Percentiles rank a stretch among this genome's conserved stretches.
phyloP scores from a whole-genome alignment of 2,113 vertebrate species.

The Antechinus stuartii region DNA sequence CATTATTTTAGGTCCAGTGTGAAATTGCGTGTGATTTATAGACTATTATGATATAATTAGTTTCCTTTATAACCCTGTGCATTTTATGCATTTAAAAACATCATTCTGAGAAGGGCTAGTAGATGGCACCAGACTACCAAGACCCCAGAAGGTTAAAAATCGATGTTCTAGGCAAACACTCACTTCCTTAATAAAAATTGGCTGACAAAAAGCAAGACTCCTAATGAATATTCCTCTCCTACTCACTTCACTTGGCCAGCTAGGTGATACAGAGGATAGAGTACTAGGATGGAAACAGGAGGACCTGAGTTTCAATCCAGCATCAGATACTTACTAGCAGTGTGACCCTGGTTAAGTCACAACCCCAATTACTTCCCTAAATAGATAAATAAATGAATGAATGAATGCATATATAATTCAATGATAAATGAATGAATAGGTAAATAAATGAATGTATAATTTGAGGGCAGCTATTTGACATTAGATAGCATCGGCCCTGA shows the following conservation, averaged over 20 bases:
- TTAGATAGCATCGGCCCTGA: too few relatives aligned
- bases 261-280: too few relatives aligned
- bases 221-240: not conserved
- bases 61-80: not conserved
- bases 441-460: too few relatives aligned
- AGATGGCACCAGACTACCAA: not conserved
- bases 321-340: too few relatives aligned
- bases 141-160: not conserved
- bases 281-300: too few relatives aligned
- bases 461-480: too few relatives aligned
- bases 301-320: too few relatives aligned
- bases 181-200: constrained; percentile 42
- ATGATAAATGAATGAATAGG: too few relatives aligned
- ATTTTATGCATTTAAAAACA: not conserved
- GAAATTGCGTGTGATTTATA: not conserved
- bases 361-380: too few relatives aligned
- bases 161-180: constrained; percentile 50
- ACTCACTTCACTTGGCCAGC: not conserved
- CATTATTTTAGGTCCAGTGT: not conserved
- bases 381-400: too few relatives aligned
- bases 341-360: too few relatives aligned
- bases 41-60: not conserved
- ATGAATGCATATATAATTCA: too few relatives aligned
- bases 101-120: not conserved
- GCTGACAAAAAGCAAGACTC: not conserved